A percentile compares a stretch with the other conserved stretches of the same genome.
phyloP scores from a whole-genome alignment of 2,113 vertebrate species.

The Amphilophus citrinellus region DNA sequence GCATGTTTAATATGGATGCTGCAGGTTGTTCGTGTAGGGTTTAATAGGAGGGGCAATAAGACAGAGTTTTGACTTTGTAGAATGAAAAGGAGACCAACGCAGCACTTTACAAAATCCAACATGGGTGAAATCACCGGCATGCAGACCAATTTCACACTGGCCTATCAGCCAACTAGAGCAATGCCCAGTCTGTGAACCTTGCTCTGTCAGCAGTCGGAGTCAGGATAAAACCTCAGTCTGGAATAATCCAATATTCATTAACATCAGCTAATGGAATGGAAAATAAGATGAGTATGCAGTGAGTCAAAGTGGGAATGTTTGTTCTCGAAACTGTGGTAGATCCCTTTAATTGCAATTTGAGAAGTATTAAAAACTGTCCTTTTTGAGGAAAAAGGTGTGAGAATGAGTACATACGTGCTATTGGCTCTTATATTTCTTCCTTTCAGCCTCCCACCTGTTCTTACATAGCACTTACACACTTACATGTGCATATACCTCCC shows the following conservation, averaged over 20 bases:
- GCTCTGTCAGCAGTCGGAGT: conserved; percentile 43
- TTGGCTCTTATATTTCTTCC: conserved; percentile 8
- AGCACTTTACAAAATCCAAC: background rate
- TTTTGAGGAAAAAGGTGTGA: conserved; percentile 3
- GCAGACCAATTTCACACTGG: conserved; percentile 26
- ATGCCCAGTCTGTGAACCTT: conserved; percentile 42
- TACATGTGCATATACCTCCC: conserved; percentile 15
- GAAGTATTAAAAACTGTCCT: conserved; percentile 27
- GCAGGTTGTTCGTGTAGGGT: too few species aligned
- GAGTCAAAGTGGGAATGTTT: conserved; percentile 39
- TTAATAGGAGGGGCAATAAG: too few species aligned
- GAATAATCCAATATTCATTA: conserved; percentile 62
- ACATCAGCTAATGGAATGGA: conserved; percentile 50
- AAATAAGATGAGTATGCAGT: conserved; percentile 38
- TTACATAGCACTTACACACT: background rate
- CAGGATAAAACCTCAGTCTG: conserved; percentile 32
- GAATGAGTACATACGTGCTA: conserved; percentile 12
- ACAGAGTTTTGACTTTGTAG: background rate
- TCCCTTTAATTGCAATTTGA: conserved; percentile 19
- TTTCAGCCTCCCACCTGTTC: conserved; percentile 27
- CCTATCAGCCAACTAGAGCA: conserved; percentile 46
- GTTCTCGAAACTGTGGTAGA: conserved; percentile 18
- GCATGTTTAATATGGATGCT: too few species aligned
- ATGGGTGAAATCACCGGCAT: conserved; percentile 3
- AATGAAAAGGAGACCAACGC: conserved; percentile 20